phyloP scores from a whole-genome alignment of 2,888 invertebrate genomes.

The Carabus problematicus region DNA sequence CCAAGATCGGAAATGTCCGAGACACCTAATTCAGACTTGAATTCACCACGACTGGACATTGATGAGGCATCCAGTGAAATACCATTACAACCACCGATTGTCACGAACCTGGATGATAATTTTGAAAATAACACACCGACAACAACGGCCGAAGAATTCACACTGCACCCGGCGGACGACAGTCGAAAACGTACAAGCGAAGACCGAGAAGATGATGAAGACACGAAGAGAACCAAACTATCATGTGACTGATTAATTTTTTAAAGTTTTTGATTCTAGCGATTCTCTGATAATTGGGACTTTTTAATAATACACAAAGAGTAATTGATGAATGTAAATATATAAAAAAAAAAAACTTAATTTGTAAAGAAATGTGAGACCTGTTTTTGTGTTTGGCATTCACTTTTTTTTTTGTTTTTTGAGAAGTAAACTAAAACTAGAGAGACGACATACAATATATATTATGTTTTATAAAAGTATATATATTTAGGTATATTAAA shows the following conservation, averaged over 20 bases:
- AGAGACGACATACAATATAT: constrained; percentile 14
- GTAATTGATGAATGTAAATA: constrained; percentile 23
- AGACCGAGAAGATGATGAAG: constrained; percentile 42
- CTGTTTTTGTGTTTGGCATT: constrained; percentile 32
- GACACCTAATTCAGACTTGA: constrained; percentile 49
- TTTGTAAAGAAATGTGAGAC: constrained; percentile 40
- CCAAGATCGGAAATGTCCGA: constrained; percentile 46
- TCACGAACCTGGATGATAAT: constrained; percentile 47
- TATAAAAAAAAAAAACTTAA: constrained; percentile 10
- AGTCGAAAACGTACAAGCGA: constrained; percentile 27
- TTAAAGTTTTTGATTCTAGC: neutral
- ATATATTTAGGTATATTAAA: constrained; percentile 19
- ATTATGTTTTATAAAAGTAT: constrained; percentile 32
- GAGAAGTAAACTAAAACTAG: constrained; percentile 32
- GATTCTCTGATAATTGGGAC: too few relatives aligned
- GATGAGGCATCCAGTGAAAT: constrained; percentile 57
- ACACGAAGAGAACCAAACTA: constrained; percentile 32
- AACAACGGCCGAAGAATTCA: constrained; percentile 29
- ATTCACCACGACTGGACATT: constrained; percentile 49
- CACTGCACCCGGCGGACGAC: constrained; percentile 17
- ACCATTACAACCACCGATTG: constrained; percentile 57
- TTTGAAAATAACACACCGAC: constrained; percentile 19
- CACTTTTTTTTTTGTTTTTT: constrained; percentile 12
- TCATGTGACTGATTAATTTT: constrained; percentile 37
- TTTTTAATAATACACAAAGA: neutral